Conservation (phyloP, 2,113 vertebrate genomes). For the Ptilorrhoa leucosticta region DNA sequence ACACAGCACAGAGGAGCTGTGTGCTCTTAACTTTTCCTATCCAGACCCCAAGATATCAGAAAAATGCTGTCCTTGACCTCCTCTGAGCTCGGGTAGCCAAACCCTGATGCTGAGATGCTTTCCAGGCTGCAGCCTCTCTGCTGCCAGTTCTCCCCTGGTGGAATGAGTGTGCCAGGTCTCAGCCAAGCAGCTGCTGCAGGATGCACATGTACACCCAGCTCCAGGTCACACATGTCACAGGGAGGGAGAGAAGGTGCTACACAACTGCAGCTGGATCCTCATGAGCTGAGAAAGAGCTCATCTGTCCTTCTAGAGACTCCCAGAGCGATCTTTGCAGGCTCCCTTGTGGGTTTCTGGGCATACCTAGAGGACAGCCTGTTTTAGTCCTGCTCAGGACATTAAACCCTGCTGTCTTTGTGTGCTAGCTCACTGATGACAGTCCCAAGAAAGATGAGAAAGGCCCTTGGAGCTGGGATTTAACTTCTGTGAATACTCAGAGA, state of each 20-base stretch:
- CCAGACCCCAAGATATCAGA: not conserved
- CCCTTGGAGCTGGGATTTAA: not conserved
- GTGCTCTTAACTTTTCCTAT: not conserved
- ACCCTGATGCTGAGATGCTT: not conserved
- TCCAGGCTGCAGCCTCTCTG: not conserved
- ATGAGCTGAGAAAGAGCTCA: not conserved
- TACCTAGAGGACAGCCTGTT: not conserved
- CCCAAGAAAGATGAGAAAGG: not conserved
- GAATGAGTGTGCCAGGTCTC: not conserved
- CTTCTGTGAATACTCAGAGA: not conserved
- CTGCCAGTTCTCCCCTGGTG: not conserved
- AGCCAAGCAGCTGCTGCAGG: not conserved
- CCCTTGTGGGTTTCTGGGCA: not conserved
- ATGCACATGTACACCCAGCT: not conserved
- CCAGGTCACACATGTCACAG: not conserved
- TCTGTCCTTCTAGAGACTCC: not conserved
- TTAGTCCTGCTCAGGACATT: not conserved
- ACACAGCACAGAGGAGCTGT: not conserved
- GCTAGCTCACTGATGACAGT: not conserved
- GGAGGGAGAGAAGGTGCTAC: not conserved
- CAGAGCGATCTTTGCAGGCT: accelerated
- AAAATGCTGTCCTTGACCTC: not conserved
- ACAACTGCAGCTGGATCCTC: not conserved
- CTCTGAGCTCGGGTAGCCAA: not conserved
- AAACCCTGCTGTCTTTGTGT: not conserved